These are phyloP conservation scores for Ctenochaetus hawaiiensis DNA, from an alignment of 2,797 vertebrate genomes.

Conservation along the genomic window DNA sequence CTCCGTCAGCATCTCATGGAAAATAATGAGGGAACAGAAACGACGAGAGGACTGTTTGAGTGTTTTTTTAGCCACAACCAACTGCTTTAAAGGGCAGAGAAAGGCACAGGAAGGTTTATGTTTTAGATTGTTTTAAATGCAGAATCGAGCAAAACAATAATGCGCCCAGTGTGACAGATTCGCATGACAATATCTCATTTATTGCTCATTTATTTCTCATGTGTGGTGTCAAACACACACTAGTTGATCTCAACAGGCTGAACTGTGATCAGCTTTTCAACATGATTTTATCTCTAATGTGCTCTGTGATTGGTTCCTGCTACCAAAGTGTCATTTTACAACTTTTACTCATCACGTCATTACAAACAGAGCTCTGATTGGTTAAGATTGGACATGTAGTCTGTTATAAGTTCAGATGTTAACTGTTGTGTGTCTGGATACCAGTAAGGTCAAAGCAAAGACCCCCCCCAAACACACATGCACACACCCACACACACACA, in stretches of 20 bases:
- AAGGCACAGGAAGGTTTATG: no score
- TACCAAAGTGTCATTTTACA: no score
- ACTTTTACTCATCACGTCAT: no score
- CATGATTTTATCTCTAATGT: no score
- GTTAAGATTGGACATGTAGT: not conserved
- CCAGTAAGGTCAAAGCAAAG: not conserved
- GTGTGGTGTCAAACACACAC: not conserved
- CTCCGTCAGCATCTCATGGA: not conserved
- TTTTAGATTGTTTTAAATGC: not conserved
- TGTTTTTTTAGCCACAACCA: not conserved
- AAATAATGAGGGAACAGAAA: no score
- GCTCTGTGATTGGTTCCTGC: no score
- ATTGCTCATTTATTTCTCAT: not conserved
- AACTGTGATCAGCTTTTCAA: not conserved
- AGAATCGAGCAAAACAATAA: not conserved
- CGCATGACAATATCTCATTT: not conserved
- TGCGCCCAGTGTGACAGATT: not conserved
- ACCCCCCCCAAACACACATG: no score
- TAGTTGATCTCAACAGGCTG: not conserved
- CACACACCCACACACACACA: no score
- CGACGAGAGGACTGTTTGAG: not conserved
- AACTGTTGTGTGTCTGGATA: fast-evolving
- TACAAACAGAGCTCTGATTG: not conserved
- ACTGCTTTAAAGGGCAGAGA: not conserved
- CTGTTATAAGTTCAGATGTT: not conserved